Evolutionary conservation across 2,113 vertebrate genomes (phyloP).

Genomic region (Rissa tridactyla): DNA sequence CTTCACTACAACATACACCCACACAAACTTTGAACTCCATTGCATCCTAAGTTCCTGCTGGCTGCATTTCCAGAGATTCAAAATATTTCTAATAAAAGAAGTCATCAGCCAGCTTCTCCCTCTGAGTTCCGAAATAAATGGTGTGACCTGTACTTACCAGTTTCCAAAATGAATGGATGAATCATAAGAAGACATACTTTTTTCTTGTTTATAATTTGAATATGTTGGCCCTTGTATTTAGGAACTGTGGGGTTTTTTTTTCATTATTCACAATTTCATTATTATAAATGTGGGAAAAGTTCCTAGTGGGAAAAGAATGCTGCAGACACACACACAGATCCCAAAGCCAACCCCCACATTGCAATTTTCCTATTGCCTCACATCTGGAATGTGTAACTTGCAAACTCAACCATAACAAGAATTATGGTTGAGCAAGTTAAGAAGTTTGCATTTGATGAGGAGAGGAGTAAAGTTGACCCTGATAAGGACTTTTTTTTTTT

Average conservation of each 20-base stretch:
- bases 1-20: slow-evolving; percentile 37
- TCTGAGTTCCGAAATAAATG: slow-evolving; percentile 29
- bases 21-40: slow-evolving; percentile 37
- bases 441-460: slow-evolving; percentile 39
- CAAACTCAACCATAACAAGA: slow-evolving; percentile 46
- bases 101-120: not conserved
- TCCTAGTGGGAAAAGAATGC: slow-evolving; percentile 47
- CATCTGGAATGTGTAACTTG: slow-evolving; percentile 61
- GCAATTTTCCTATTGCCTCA: slow-evolving; percentile 48
- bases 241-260: not conserved
- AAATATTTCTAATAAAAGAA: slow-evolving; percentile 55
- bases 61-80: slow-evolving; percentile 23
- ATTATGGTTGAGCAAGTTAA: slow-evolving; percentile 36
- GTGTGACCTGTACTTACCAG: not conserved
- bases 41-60: slow-evolving; percentile 36
- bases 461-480: slow-evolving; percentile 15
- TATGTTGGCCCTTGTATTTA: slow-evolving; percentile 5
- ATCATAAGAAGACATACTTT: not conserved
- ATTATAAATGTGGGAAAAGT: slow-evolving; percentile 59
- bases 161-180: slow-evolving; percentile 33
- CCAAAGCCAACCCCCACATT: slow-evolving; percentile 1
- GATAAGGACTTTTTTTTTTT: not conserved
- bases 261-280: slow-evolving; percentile 21
- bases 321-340: not conserved
- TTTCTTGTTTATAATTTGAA: slow-evolving; percentile 36